Conservation (phyloP, 2,888 invertebrate species). For the Chesias legatella region DNA sequence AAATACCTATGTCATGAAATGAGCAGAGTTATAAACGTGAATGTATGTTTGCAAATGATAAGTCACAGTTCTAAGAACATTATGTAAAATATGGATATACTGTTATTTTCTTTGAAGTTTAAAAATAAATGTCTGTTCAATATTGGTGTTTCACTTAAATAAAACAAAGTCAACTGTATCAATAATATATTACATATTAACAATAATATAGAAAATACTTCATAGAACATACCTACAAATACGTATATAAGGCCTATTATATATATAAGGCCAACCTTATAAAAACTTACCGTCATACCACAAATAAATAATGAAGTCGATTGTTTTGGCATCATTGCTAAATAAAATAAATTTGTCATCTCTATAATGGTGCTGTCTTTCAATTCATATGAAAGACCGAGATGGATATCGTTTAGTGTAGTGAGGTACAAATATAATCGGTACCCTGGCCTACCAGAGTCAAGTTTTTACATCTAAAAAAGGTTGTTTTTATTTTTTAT, state of each 20-base stretch:
- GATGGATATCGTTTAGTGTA: too few relatives aligned
- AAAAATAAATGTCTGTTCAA: constrained; percentile 77
- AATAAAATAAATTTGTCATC: too few relatives aligned
- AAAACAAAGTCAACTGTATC: not conserved
- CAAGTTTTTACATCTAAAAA: too few relatives aligned
- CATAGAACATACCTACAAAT: constrained; percentile 17
- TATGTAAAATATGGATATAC: constrained; percentile 46
- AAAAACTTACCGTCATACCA: constrained; percentile 16
- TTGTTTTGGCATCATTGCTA: too few relatives aligned
- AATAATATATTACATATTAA: constrained; percentile 17
- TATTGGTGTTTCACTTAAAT: constrained; percentile 39
- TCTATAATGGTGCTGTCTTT: too few relatives aligned
- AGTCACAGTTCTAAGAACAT: constrained; percentile 44
- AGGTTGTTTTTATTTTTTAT: too few relatives aligned
- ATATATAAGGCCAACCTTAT: too few relatives aligned
- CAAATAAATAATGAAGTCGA: constrained; percentile 7
- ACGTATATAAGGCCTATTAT: constrained; percentile 9
- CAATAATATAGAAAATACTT: constrained; percentile 20
- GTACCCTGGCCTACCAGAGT: too few relatives aligned
- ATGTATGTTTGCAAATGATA: constrained; percentile 18
- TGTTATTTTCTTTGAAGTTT: constrained; percentile 74
- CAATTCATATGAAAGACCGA: too few relatives aligned
- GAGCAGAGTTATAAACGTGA: constrained; percentile 9
- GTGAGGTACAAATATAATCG: too few relatives aligned
- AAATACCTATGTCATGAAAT: constrained; percentile 21